phyloP scores from a whole-genome alignment of 2,797 vertebrate genomes.

The Macropus fuliginosus region DNA sequence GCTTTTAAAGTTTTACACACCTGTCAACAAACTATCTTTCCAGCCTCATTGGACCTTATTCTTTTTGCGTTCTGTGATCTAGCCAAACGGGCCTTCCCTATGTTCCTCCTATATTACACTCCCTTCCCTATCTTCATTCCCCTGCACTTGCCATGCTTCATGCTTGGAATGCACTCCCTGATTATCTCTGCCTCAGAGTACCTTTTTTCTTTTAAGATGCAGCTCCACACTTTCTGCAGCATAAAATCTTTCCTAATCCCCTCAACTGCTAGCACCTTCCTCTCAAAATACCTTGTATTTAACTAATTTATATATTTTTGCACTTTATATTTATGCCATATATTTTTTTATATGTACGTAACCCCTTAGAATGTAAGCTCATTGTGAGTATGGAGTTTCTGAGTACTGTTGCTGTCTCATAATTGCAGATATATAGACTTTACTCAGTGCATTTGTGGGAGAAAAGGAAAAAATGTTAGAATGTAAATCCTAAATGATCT shows the following conservation, averaged over 20 bases:
- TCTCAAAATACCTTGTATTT: not conserved
- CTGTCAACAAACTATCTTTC: not conserved
- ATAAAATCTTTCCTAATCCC: not conserved
- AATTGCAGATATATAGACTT: not conserved
- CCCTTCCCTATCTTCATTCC: not conserved
- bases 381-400: not conserved
- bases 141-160: not conserved
- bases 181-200: not conserved
- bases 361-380: not conserved
- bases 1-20: not conserved
- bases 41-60: not conserved
- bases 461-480: not conserved
- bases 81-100: not conserved
- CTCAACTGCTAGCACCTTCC: not conserved
- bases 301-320: not conserved
- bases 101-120: not conserved
- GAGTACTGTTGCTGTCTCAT: not conserved
- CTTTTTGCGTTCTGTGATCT: not conserved
- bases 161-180: not conserved
- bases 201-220: not conserved
- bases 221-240: not conserved
- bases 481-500: not conserved
- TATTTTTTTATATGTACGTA: not conserved
- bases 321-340: not conserved
- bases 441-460: not conserved